Percentiles rank a stretch among this genome's conserved stretches.
Conservation (phyloP, 2,797 vertebrate genomes). For the Myotis planiceps region DNA sequence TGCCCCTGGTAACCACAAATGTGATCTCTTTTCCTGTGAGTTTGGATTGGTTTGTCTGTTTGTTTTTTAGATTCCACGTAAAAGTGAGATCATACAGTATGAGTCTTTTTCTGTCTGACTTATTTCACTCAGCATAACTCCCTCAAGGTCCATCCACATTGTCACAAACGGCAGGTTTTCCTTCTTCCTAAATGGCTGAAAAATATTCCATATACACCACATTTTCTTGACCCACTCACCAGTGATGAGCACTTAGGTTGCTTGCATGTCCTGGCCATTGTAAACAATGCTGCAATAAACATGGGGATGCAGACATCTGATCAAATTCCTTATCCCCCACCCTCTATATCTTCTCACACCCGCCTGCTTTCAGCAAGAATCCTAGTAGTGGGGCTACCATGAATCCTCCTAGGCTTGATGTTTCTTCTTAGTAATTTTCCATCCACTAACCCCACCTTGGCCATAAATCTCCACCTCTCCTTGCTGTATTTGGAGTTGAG, state of each 20-base stretch:
- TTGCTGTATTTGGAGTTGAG: background rate
- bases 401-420: background rate
- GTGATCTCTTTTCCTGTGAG: background rate
- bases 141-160: background rate
- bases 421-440: background rate
- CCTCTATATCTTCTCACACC: background rate
- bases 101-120: background rate
- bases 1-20: background rate
- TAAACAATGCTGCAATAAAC: too few species aligned
- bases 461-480: background rate
- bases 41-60: background rate
- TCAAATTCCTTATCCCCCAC: background rate
- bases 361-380: background rate
- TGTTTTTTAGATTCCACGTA: background rate
- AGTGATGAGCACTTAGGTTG: too few species aligned
- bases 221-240: background rate
- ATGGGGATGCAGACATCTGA: background rate
- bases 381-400: background rate
- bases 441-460: background rate
- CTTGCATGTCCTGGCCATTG: too few species aligned
- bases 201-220: background rate
- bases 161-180: background rate
- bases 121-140: background rate
- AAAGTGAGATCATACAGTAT: background rate
- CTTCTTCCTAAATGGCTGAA: background rate